Evolutionary conservation across 2,113 vertebrate species (phyloP).

Genomic region (Prochilodus magdalenae): DNA sequence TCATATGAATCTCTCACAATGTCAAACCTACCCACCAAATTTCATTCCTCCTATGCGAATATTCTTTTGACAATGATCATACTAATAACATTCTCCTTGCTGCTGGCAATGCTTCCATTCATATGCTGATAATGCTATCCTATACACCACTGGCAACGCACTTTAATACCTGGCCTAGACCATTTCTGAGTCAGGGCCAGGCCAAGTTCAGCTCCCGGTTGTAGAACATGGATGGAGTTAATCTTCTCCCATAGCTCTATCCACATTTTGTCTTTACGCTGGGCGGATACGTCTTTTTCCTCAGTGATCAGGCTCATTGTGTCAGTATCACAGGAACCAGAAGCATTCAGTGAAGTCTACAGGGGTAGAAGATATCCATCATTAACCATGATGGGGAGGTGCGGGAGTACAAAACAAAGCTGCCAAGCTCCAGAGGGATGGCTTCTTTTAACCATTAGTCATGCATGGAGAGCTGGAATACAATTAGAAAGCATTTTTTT

Average conservation of each 20-base stretch:
- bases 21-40: no score
- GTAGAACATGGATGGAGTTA: conserved; percentile 24
- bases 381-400: conserved; percentile 42
- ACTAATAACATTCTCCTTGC: no score
- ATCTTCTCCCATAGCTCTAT: conserved; percentile 2
- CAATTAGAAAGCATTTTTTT: conserved; percentile 22
- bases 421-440: conserved; percentile 36
- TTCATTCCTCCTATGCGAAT: no score
- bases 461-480: conserved; percentile 43
- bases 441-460: conserved; percentile 51
- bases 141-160: background rate
- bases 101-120: no score
- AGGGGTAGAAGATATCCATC: conserved; percentile 49
- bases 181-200: background rate
- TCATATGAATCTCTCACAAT: no score
- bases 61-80: no score
- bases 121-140: no score
- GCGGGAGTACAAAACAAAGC: conserved; percentile 33
- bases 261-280: background rate
- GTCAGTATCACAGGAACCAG: conserved; percentile 18
- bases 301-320: conserved; percentile 28
- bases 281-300: background rate
- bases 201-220: background rate
- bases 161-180: no score
- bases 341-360: conserved; percentile 14